phyloP scores from a whole-genome alignment of 2,888 invertebrate species.

The Rhaphigaster nebulosa region DNA sequence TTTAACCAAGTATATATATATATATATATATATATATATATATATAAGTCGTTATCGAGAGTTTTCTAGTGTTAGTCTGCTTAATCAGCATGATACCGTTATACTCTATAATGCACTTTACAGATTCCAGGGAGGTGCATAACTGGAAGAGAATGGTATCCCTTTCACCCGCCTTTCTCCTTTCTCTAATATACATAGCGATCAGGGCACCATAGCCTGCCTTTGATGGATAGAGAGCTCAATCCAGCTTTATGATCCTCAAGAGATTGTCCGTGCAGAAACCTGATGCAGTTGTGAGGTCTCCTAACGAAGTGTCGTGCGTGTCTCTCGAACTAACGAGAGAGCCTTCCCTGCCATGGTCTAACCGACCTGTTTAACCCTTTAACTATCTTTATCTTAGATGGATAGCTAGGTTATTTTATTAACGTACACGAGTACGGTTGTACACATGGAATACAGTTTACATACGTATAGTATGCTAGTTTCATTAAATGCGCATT shows the following conservation, averaged over 20 bases:
- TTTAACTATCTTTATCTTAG: not conserved
- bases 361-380: not conserved
- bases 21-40: too few species aligned
- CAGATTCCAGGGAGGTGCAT: conserved; percentile 7
- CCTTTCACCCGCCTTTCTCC: conserved; percentile 25
- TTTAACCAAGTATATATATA: too few species aligned
- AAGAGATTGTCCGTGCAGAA: not conserved
- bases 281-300: not conserved
- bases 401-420: not conserved
- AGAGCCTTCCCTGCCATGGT: not conserved
- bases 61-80: not conserved
- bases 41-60: too few species aligned
- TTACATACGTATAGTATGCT: too few species aligned
- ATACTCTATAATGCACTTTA: not conserved
- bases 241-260: not conserved
- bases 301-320: not conserved
- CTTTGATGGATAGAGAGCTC: conserved; percentile 17
- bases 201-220: not conserved
- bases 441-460: not conserved
- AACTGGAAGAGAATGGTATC: not conserved
- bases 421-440: not conserved
- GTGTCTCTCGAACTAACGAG: not conserved
- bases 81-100: not conserved
- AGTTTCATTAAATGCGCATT: too few species aligned
- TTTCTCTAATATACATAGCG: conserved; percentile 48